Percentiles rank a stretch among this genome's conserved stretches.
phyloP scores from a whole-genome alignment of 2,888 invertebrate genomes.

The Apoda limacodes region DNA sequence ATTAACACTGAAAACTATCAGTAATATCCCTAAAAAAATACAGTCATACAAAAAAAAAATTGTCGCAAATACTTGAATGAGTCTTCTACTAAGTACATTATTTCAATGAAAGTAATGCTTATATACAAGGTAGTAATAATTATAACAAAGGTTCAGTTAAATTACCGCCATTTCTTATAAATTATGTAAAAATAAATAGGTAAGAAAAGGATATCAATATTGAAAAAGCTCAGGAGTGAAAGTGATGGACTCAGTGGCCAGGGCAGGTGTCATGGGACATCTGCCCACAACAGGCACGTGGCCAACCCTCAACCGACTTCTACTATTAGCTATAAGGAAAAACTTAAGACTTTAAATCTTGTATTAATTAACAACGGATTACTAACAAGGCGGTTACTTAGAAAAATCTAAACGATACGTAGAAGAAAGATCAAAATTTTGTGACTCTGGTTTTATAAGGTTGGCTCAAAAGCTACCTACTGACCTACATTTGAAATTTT shows the following conservation, averaged over 20 bases:
- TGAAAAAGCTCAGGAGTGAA: constrained; percentile 33
- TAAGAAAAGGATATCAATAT: constrained; percentile 44
- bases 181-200: constrained; percentile 67
- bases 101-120: too few species aligned
- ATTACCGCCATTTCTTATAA: constrained; percentile 66
- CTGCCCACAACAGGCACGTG: constrained; percentile 61
- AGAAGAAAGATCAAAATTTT: too few species aligned
- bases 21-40: too few species aligned
- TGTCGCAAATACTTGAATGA: too few species aligned
- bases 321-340: constrained; percentile 43
- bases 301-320: constrained; percentile 59
- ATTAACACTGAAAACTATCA: too few species aligned
- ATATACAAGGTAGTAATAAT: too few species aligned
- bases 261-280: constrained; percentile 67
- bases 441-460: too few species aligned
- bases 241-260: constrained; percentile 52
- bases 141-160: constrained; percentile 64
- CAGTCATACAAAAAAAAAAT: too few species aligned
- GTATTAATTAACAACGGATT: constrained; percentile 25
- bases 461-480: too few species aligned
- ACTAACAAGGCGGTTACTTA: constrained; percentile 11
- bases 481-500: too few species aligned
- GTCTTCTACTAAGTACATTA: too few species aligned
- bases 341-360: constrained; percentile 42
- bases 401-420: too few species aligned